phyloP scores from a whole-genome alignment of 2,797 vertebrate genomes.

The Mus minutoides region DNA sequence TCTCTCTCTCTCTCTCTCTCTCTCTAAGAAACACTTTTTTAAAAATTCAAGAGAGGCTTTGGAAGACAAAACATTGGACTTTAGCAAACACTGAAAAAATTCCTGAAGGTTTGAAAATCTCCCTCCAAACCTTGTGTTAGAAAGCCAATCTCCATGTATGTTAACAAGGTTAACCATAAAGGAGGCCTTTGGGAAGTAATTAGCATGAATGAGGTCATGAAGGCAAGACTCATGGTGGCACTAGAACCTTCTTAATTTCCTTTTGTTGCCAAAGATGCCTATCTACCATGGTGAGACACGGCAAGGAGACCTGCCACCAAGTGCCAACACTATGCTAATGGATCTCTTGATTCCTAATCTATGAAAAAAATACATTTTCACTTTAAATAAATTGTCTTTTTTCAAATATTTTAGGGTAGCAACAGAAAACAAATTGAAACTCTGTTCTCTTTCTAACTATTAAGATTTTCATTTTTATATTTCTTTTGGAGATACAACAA shows the following conservation, averaged over 20 bases:
- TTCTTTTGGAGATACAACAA: constrained; percentile 4
- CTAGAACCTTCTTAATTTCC: not conserved
- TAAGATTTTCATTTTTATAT: constrained; percentile 19
- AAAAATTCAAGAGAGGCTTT: not conserved
- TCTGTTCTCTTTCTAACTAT: not conserved
- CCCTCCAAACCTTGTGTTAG: not conserved
- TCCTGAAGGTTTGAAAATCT: not conserved
- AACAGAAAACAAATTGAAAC: not conserved
- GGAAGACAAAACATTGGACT: not conserved
- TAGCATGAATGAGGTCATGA: not conserved
- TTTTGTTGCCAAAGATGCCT: too few relatives aligned
- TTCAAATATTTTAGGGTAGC: not conserved
- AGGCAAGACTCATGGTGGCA: too few relatives aligned
- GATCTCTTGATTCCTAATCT: not conserved
- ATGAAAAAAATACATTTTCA: not conserved
- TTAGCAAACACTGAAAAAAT: not conserved
- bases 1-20: not conserved
- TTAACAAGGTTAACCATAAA: not conserved
- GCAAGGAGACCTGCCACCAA: not conserved
- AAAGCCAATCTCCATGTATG: not conserved
- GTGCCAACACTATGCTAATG: not conserved
- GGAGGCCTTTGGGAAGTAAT: not conserved
- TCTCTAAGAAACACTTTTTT: not conserved
- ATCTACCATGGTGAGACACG: too few relatives aligned
- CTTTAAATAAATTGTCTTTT: not conserved